Conservation (phyloP, 64 coral and sea anemone genomes). For the Cladopsammia gracilis region DNA sequence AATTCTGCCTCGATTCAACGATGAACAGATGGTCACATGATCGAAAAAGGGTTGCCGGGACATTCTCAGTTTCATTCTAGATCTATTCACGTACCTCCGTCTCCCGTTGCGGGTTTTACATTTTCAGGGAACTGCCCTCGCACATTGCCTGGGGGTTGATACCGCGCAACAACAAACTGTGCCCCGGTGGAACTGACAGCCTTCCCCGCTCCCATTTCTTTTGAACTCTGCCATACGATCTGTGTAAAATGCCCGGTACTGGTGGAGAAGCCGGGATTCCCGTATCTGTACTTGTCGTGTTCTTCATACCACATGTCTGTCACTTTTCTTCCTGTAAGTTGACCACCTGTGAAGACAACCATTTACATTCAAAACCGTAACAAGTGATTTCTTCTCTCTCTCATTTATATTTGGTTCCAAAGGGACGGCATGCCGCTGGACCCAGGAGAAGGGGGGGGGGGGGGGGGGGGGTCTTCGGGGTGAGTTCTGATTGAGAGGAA, state of each 20-base stretch:
- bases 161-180: conserved; percentile 92
- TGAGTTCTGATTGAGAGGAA: no score
- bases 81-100: conserved; percentile 53
- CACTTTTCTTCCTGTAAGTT: conserved; percentile 80
- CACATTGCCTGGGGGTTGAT: conserved; percentile 92
- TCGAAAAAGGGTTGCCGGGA: no score
- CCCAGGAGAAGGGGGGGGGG: no score
- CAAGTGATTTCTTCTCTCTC: no score
- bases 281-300: conserved; percentile 82
- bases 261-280: conserved; percentile 83
- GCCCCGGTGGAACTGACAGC: conserved; percentile 88
- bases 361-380: no score
- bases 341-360: conserved; percentile 48
- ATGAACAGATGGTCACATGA: no score
- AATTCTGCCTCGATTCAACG: no score
- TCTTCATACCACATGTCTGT: conserved; percentile 98
- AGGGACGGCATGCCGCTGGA: no score
- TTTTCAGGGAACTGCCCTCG: conserved; percentile 89
- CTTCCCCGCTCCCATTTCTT: conserved; percentile 90
- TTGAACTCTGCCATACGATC: conserved; percentile 86
- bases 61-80: background rate
- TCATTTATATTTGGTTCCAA: no score
- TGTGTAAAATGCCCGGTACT: conserved; percentile 90
- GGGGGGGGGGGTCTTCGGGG: no score
- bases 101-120: conserved; percentile 65